phyloP scores from a whole-genome alignment of 2,797 vertebrate species.

The Tamandua tetradactyla region DNA sequence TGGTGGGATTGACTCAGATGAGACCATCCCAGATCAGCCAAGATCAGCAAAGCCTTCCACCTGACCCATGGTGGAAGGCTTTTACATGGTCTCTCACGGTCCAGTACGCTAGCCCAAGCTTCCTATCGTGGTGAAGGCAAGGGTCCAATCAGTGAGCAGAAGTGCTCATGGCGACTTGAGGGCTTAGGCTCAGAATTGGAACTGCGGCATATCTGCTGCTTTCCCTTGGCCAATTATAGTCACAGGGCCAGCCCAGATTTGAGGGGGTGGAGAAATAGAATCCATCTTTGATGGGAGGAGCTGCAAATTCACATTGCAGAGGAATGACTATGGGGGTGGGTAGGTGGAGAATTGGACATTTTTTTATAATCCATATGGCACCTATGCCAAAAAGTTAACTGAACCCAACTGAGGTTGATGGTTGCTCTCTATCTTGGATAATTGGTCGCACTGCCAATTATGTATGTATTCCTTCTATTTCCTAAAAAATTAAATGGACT shows the following conservation, averaged over 20 bases:
- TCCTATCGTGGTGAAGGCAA: not conserved
- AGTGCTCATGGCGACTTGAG: not conserved
- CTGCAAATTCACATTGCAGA: not conserved
- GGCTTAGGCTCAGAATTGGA: not conserved
- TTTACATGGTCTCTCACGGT: not conserved
- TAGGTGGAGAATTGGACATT: not conserved
- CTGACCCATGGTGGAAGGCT: not conserved
- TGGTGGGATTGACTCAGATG: not conserved
- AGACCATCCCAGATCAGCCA: not conserved
- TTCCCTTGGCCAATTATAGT: not conserved
- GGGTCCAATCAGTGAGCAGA: not conserved
- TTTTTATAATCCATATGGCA: not conserved
- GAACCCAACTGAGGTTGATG: not conserved
- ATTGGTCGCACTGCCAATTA: not conserved
- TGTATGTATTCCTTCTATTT: not conserved
- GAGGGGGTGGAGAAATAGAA: not conserved
- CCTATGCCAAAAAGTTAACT: not conserved
- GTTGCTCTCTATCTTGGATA: not conserved
- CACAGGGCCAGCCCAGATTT: not conserved
- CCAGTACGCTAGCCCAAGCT: not conserved
- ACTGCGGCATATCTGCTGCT: not conserved
- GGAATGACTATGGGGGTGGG: not conserved
- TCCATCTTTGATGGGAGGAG: not conserved
- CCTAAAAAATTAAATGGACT: not conserved
- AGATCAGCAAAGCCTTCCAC: not conserved